A percentile compares a stretch with the other conserved stretches of the same genome.
Evolutionary conservation across 2,888 invertebrate genomes (phyloP).

Genomic region (Dryocosmus kuriphilus): DNA sequence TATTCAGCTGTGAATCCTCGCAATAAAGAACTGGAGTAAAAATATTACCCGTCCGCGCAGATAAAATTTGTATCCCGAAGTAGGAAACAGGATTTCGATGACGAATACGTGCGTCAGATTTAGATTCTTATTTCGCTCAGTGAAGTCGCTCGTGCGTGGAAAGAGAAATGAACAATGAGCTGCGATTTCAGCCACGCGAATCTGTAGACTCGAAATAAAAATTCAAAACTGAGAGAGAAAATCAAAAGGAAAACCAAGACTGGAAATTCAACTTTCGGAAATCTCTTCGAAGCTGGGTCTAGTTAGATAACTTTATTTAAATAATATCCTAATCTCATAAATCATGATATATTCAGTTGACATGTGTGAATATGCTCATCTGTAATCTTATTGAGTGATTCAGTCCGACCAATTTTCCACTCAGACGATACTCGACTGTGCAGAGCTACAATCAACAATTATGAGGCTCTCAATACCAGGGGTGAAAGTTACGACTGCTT

Average conservation of each 20-base stretch:
- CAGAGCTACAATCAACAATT: slow-evolving; percentile 65
- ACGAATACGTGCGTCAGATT: slow-evolving; percentile 20
- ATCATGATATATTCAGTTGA: slow-evolving; percentile 21
- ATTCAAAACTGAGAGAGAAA: neutral
- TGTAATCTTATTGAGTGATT: slow-evolving; percentile 10
- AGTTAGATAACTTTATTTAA: neutral
- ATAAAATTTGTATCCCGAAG: slow-evolving; percentile 34
- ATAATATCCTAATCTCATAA: neutral
- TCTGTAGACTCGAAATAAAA: neutral
- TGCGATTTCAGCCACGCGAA: neutral
- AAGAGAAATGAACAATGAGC: neutral
- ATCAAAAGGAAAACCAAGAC: neutral
- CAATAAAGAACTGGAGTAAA: slow-evolving; percentile 70
- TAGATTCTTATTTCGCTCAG: slow-evolving; percentile 10
- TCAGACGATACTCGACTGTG: slow-evolving; percentile 72
- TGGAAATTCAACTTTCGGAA: neutral
- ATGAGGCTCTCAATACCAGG: slow-evolving; percentile 59
- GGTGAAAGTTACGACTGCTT: neutral
- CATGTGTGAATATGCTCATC: slow-evolving; percentile 13
- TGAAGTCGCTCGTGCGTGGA: slow-evolving; percentile 43
- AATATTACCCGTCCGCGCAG: slow-evolving; percentile 34
- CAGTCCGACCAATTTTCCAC: slow-evolving; percentile 69
- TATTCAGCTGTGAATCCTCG: slow-evolving; percentile 71
- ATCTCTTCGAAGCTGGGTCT: neutral
- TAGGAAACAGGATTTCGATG: slow-evolving; percentile 38